phyloP scores from a whole-genome alignment of 2,888 invertebrate species.

The Tillus elongatus region DNA sequence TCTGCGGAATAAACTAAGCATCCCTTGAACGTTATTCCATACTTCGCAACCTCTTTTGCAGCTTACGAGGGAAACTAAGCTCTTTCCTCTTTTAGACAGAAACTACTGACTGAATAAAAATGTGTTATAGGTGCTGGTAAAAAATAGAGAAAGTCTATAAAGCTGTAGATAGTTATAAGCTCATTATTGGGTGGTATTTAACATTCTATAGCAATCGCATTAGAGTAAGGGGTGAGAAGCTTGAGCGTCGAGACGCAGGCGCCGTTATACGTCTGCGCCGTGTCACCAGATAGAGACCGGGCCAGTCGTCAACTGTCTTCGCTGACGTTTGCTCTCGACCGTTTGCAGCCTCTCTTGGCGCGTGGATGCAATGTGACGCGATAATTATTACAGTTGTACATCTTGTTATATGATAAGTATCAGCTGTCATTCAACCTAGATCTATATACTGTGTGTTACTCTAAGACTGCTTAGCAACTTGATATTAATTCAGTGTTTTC shows the following conservation, averaged over 20 bases:
- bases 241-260: slow-evolving; percentile 28
- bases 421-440: too few relatives aligned
- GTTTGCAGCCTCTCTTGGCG: slow-evolving; percentile 11
- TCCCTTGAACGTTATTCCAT: too few relatives aligned
- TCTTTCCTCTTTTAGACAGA: too few relatives aligned
- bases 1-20: too few relatives aligned
- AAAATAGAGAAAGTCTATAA: too few relatives aligned
- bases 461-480: too few relatives aligned
- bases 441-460: too few relatives aligned
- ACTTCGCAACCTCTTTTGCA: too few relatives aligned
- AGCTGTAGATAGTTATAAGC: slow-evolving; percentile 27
- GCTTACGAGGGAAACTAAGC: too few relatives aligned
- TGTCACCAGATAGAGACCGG: slow-evolving; percentile 27
- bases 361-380: slow-evolving; percentile 24
- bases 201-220: slow-evolving; percentile 34
- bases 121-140: too few relatives aligned
- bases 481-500: too few relatives aligned
- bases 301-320: slow-evolving; percentile 28
- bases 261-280: slow-evolving; percentile 25
- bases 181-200: slow-evolving; percentile 32
- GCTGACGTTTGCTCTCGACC: slow-evolving; percentile 15
- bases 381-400: slow-evolving; percentile 14
- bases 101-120: too few relatives aligned
- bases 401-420: slow-evolving; percentile 18
- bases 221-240: slow-evolving; percentile 34